These are phyloP conservation scores for Sceloporus tristichus DNA, from an alignment of 2,113 vertebrate genomes.

Conservation along the genomic window DNA sequence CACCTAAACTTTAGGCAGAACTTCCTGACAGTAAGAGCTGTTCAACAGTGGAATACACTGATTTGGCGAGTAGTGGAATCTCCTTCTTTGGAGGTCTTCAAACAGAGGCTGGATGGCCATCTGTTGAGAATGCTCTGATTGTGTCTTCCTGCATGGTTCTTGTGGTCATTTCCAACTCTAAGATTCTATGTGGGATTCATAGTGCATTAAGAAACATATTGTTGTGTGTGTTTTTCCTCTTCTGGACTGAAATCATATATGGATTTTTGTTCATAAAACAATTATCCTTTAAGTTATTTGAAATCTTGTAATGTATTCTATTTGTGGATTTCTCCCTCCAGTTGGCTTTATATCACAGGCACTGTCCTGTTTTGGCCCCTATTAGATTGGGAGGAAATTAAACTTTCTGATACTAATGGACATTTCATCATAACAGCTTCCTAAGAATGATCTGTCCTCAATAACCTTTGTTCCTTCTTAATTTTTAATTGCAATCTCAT, in stretches of 20 bases:
- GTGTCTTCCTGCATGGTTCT: too few relatives aligned
- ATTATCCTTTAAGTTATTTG: background rate
- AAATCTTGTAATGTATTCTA: background rate
- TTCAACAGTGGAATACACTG: too few relatives aligned
- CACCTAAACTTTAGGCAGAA: too few relatives aligned
- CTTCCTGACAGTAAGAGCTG: too few relatives aligned
- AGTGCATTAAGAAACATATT: background rate
- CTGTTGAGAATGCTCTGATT: too few relatives aligned
- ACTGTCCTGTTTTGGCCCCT: background rate
- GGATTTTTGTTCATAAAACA: background rate
- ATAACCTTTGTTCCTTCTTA: background rate
- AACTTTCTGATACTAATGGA: background rate
- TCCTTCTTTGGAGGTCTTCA: too few relatives aligned
- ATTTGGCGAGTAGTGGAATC: too few relatives aligned
- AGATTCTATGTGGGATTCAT: too few relatives aligned
- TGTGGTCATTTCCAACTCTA: too few relatives aligned
- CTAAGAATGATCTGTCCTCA: background rate
- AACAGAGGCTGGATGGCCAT: too few relatives aligned
- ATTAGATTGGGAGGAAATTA: constrained; percentile 5
- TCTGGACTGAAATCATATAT: background rate
- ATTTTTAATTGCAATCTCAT: background rate
- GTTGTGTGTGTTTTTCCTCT: background rate
- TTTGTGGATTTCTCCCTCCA: background rate
- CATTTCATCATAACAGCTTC: background rate
- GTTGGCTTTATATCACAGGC: background rate